These are phyloP conservation scores for Girardinichthys multiradiatus DNA, from an alignment of 2,113 vertebrate genomes.

Conservation along the genomic window DNA sequence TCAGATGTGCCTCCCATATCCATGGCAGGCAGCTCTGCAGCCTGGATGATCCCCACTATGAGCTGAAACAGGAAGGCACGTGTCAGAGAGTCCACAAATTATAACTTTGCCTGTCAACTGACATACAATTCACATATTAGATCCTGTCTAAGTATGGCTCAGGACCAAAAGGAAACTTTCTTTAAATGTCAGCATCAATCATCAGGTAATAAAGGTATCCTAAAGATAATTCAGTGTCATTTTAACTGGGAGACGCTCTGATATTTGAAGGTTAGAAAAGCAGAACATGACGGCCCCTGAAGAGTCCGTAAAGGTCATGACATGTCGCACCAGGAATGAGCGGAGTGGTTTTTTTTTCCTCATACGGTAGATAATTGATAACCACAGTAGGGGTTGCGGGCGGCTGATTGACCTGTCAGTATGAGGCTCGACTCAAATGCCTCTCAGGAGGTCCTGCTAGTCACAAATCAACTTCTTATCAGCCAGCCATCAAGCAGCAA, in stretches of 20 bases:
- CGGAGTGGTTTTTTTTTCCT: slow-evolving; percentile 57
- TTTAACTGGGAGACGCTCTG: slow-evolving; percentile 3
- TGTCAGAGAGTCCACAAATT: slow-evolving; percentile 5
- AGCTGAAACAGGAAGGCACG: slow-evolving; percentile 63
- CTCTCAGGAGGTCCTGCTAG: slow-evolving; percentile 59
- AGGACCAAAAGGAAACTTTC: neutral
- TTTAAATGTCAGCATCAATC: slow-evolving; percentile 14
- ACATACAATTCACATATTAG: neutral
- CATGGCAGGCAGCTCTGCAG: slow-evolving; percentile 89
- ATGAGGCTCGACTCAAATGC: slow-evolving; percentile 54
- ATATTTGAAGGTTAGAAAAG: slow-evolving; percentile 21
- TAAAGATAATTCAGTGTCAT: slow-evolving; percentile 34
- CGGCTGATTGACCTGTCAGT: slow-evolving; percentile 81
- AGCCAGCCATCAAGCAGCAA: slow-evolving; percentile 71
- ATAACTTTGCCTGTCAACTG: neutral
- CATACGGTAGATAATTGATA: slow-evolving; percentile 75
- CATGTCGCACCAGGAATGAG: slow-evolving; percentile 48
- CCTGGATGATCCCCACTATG: slow-evolving; percentile 88
- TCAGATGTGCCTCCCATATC: slow-evolving; percentile 93
- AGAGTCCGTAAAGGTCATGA: slow-evolving; percentile 58
- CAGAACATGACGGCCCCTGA: slow-evolving; percentile 25
- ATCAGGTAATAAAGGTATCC: slow-evolving; percentile 15
- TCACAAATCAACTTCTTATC: slow-evolving; percentile 81
- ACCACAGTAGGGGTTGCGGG: slow-evolving; percentile 51
- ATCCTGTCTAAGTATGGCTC: neutral